Base-by-base conservation (phyloP, 2,113 vertebrate genomes). In the Microtus montanus region DNA sequence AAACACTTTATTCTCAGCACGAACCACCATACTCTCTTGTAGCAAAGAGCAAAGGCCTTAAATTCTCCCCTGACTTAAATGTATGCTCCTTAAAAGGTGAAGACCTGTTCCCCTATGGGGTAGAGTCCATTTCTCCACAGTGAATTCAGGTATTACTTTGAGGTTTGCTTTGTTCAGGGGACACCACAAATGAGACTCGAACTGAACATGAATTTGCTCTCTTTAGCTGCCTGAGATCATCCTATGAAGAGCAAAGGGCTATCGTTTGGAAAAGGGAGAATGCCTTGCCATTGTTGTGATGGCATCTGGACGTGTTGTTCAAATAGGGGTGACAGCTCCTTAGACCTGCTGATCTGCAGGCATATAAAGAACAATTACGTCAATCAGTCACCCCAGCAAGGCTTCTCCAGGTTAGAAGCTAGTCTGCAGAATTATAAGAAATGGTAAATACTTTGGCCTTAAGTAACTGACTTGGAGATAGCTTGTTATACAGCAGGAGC, bases 81-180 rank as follows among this genome's bases (percentile, higher is more conserved):
- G 10, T 14, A 26, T 68, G 10, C 3, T 68, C 70, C 68, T 91
- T 80, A 22, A 17, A 68, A 35, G 71, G 20, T n/a, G 11, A 75
- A 85, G 61, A 89, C 38, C 82, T 79, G 7, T 15, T n/a, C 13
- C 63, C 33, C 74, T 80, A 0, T 28, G 74, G 44, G 9, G 10
- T 70, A n/a, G 58, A 66, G 33, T 89, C 33, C 78, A 0, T 66
- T 13, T 92, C 70, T 70, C 47, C 28, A 68, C 4, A 15, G 71
- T 71, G 52, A 44, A 13, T 89, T 28, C n/a, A 22, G 13, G 38
- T 22, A 80, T 82, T 30, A 71, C n/a, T 5, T 15, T 44, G 2
- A 73, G 22, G 89, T 52, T 91, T 80, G 38, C 44, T 94, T 92
- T 95, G 63, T 58, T 89, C 7, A n/a, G 61, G 11, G n/a, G 22